Conservation (phyloP, 2,888 invertebrate genomes). For the Nephrotoma flavescens region DNA sequence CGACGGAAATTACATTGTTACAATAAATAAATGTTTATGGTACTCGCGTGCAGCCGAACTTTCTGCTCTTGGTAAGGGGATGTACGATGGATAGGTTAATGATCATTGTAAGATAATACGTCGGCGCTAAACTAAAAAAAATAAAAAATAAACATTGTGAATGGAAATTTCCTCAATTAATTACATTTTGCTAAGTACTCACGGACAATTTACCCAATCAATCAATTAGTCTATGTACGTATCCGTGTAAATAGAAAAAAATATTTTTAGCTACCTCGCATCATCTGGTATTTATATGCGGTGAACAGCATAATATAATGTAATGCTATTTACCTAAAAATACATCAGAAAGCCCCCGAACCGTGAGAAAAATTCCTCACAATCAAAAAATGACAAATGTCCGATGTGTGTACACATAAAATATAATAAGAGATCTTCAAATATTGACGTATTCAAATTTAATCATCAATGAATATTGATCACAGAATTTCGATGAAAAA, state of each 20-base stretch:
- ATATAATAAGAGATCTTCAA: neutral
- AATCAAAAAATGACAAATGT: neutral
- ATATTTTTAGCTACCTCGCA: neutral
- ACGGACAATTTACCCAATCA: too few species aligned
- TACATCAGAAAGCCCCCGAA: neutral
- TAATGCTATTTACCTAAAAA: neutral
- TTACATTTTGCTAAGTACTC: too few species aligned
- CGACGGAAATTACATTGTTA: too few species aligned
- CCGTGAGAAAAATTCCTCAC: neutral
- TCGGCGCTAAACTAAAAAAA: too few species aligned
- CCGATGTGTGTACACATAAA: neutral
- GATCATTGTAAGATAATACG: too few species aligned
- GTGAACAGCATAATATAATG: neutral
- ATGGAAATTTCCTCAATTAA: neutral
- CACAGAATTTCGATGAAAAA: neutral
- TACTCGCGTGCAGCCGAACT: too few species aligned
- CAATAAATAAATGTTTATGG: too few species aligned
- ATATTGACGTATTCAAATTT: neutral
- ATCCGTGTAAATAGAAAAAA: neutral
- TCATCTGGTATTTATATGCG: neutral
- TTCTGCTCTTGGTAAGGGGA: too few species aligned
- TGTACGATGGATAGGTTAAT: too few species aligned
- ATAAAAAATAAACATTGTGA: neutral
- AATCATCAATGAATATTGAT: neutral
- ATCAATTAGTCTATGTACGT: too few species aligned